Evolutionary conservation across 2,888 invertebrate genomes (phyloP), one percentile per base, ranked within the genome.

Genomic region (Smittia aterrima): DNA sequence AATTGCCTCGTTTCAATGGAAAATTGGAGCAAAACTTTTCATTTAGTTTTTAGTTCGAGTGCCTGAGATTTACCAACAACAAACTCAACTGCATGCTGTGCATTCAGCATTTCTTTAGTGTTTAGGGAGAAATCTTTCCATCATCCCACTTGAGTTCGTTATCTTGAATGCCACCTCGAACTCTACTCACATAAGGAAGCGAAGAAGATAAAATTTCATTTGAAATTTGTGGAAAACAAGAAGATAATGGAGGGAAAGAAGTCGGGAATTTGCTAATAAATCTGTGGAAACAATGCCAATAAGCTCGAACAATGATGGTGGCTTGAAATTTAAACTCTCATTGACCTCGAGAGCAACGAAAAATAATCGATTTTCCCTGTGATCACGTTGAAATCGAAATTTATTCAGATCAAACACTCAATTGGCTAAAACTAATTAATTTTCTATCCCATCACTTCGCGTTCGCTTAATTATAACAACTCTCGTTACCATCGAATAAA

Each of bases 1-100:
- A 72, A 72, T 72, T 72, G 72, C 72, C 72, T 72, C 72, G 72
- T 72, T 62, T 72, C 72, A 72, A 72, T 72, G 62, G 40, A 72
- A 72, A 72, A 54, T 27, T 70, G 27, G 54, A 70, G 16, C 53
- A 70, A 20, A 70, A 53, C 38, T 66, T 66, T 66, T 3, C 3
- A 20, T 9, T 38, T 38, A 38, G 38, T 38, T 38, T 38, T 38
- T n/a, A n/a, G 54, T 54, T 54, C 2, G 18, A 58, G 22, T 18
- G 58, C 18, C 7, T 66, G 9, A 66, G 32, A 27, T 16, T 25
- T 47, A 13, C 68, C 68, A 68, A 68, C 68, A 68, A 41, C n/a
- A 41, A n/a, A 38, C 20, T 41, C 22, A 1, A 66, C 9, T 47
- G 68, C 27, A 68, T 41, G 40, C 20, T 11, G 16, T 32, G 32